A percentile compares a stretch with the other conserved stretches of the same genome.
Evolutionary conservation across 2,888 invertebrate genomes (phyloP).

Genomic region (Nemoura dubitans): DNA sequence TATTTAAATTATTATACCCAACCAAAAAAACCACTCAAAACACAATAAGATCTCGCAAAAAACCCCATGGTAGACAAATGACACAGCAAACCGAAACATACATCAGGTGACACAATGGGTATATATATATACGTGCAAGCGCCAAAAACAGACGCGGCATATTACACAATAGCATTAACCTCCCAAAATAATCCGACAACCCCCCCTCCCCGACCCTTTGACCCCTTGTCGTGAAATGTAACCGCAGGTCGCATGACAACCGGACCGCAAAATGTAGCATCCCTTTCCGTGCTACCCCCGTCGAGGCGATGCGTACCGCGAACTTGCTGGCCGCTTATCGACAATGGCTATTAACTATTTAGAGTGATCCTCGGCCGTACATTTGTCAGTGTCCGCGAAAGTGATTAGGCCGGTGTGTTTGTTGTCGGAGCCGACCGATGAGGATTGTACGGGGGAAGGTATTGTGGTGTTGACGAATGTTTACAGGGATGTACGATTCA

Average conservation of each 20-base stretch:
- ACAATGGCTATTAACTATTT: background rate
- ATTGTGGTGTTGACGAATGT: no score
- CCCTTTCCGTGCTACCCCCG: background rate
- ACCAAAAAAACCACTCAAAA: no score
- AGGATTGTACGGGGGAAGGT: no score
- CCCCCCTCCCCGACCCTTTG: background rate
- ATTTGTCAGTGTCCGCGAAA: background rate
- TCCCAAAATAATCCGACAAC: background rate
- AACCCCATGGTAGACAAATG: background rate
- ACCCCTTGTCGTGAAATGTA: background rate
- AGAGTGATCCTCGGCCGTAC: background rate
- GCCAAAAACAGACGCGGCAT: background rate
- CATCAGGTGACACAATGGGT: background rate
- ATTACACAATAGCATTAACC: background rate
- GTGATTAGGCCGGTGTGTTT: background rate
- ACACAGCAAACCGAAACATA: background rate
- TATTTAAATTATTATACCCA: no score
- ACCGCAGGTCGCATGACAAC: background rate
- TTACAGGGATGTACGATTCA: no score
- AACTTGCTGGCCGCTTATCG: background rate
- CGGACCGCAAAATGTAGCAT: background rate
- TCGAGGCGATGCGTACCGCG: no score
- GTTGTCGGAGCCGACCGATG: background rate
- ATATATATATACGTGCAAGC: no score
- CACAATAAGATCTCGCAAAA: no score